Base-by-base conservation (phyloP, 2,113 vertebrate genomes). In the Poecile atricapillus region DNA sequence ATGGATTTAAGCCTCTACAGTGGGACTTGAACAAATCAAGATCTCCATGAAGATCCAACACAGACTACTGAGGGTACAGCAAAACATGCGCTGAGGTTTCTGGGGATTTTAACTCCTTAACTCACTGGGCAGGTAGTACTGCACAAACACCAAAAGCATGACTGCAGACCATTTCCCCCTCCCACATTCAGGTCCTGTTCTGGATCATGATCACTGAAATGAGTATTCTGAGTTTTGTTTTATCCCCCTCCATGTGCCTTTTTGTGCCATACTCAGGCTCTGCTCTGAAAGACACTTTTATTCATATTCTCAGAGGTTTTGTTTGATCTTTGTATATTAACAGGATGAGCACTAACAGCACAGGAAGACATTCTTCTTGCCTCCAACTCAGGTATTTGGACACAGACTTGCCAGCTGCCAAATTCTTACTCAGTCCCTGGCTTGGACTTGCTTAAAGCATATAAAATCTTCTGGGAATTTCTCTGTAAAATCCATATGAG, bases 371-470 rank as follows among this genome's bases (percentile, higher is more conserved):
- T 71, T 44, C 50, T 37, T 68, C 74, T 70, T 87, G 62, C 70
- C 67, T 92, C 67, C 71, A 77, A 9, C 58, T 92, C 50, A 59
- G 67, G 49, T 85, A 44, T 90, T 79, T 83, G 82, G 78, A 80
- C 49, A 39, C 74, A 71, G 75, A 52, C 25, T 23, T 74, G 50
- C 25, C 47, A 77, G 64, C 37, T 93, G 83, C 83, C 89, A 67
- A 92, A 76, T 22, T 39, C 74, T 87, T 78, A 88, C 53, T 88
- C 70, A 92, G 68, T 50, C 35, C 39, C 52, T 80, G 71, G 63
- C 63, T 90, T 74, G 46, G 70, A 62, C 85, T 93, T 85, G 67
- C 79, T 88, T 83, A 65, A 75, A 91, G 49, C 43, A 76, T 53
- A 68, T 49, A 65, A 87, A 88, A 30, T 56, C 74, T 84, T 75